Base-by-base conservation (phyloP, 2,888 invertebrate species). In the Carcina quercana region DNA sequence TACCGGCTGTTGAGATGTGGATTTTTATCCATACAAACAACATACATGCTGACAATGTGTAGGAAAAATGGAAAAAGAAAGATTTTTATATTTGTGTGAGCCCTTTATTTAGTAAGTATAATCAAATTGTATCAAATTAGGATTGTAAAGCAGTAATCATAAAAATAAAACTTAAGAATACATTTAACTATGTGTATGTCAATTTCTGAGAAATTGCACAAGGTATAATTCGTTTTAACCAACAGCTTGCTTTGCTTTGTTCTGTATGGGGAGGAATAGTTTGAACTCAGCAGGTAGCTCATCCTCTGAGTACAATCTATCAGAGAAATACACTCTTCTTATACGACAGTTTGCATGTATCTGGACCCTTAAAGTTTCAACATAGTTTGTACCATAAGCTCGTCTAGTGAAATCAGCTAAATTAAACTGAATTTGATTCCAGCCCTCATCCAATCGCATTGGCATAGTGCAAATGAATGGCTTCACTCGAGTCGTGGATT, bases 381-480 rank as follows among this genome's bases (percentile, higher is more conserved):
- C 92, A 75, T 96, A 97, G 71, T 94, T 96, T 8, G 96, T 96
- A n/a, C 97, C 97, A 64, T 98, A 98, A 1, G 96, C 97, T 55
- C 96, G 85, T 47, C 94, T 86, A 5, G 95, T 96, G 69, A 97
- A 97, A 75, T 98, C 97, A 3, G 95, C 93, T 43, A 98, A 85
- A 76, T 98, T 97, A 68, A 98, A 97, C 69, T 97, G 96, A 47
- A 98, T 95, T 76, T 93, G 91, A 62, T 96, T 96, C 97, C 97
- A 97, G 17, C 97, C 97, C 57, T 96, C 94, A 54, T 96, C 95
- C 40, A 97, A 83, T 35, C 96, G 86, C 91, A 98, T 93, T 1
- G 97, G 97, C 96, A 97, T 97, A 5, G 96, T 96, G 59, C 97
- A 97, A 54, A 97, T 97, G 66, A 97, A 98, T n/a, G 97, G 96